These are phyloP conservation scores for Clamator glandarius DNA, from an alignment of 2,797 vertebrate genomes.

Conservation along the genomic window DNA sequence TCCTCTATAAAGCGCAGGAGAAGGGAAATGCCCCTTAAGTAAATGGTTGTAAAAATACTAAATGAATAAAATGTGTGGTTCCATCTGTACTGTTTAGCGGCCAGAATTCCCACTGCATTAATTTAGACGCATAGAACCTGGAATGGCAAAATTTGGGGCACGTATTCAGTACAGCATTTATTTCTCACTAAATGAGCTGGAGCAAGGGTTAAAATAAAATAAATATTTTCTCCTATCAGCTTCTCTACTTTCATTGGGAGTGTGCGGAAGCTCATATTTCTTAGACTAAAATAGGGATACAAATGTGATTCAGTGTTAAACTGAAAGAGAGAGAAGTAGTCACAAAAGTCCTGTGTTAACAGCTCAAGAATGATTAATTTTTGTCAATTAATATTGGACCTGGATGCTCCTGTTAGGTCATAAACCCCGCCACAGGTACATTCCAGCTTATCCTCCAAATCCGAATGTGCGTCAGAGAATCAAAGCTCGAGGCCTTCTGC, in stretches of 20 bases:
- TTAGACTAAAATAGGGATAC: background rate
- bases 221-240: background rate
- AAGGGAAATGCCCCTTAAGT: background rate
- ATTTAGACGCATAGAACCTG: background rate
- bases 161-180: background rate
- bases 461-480: background rate
- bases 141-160: background rate
- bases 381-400: background rate
- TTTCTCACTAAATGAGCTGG: background rate
- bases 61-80: background rate
- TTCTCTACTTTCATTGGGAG: background rate
- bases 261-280: background rate
- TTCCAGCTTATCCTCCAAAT: background rate
- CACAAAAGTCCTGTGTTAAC: background rate
- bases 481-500: background rate
- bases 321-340: background rate
- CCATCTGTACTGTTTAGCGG: background rate
- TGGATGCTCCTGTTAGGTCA: background rate
- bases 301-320: background rate
- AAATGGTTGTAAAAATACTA: background rate
- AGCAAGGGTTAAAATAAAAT: slow-evolving; percentile 8
- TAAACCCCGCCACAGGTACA: background rate
- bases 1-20: background rate
- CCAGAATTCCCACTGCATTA: background rate
- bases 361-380: background rate